Percentiles rank a stretch among this genome's conserved stretches.
phyloP scores from a whole-genome alignment of 1,140 invertebrate genomes.

The Sycophila sp. region DNA sequence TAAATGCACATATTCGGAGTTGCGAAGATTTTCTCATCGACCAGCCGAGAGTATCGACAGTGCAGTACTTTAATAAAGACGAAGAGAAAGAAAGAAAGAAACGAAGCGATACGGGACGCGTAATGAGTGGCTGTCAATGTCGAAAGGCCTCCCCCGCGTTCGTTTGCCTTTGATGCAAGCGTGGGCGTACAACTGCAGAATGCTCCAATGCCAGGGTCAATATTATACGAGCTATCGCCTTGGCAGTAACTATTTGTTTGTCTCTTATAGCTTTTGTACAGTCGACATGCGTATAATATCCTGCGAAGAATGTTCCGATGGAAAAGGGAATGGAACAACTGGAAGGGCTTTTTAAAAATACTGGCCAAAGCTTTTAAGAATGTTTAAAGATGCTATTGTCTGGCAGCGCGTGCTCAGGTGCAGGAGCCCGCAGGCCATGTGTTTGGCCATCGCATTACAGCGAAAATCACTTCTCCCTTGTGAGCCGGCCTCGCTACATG shows the following conservation, averaged over 20 bases:
- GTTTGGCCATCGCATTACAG: conserved; percentile 35
- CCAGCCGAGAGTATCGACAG: no score
- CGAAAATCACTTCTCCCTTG: conserved; percentile 33
- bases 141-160: conserved; percentile 11
- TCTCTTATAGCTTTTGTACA: no score
- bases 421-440: background rate
- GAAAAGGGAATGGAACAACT: no score
- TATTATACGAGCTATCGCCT: conserved; percentile 38
- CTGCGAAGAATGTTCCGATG: no score
- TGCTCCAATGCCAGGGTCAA: conserved; percentile 39
- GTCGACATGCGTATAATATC: background rate
- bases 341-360: no score
- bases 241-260: conserved; percentile 4
- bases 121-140: conserved; percentile 44
- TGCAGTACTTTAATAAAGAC: no score
- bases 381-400: conserved; percentile 13
- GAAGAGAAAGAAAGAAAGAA: background rate
- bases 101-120: background rate
- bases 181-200: conserved; percentile 37
- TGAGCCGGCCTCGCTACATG: no score
- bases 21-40: no score
- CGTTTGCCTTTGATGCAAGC: background rate
- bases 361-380: background rate
- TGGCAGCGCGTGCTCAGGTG: conserved; percentile 40
- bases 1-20: no score